Base-by-base conservation (phyloP, 2,113 vertebrate species). In the Hemiscyllium ocellatum region DNA sequence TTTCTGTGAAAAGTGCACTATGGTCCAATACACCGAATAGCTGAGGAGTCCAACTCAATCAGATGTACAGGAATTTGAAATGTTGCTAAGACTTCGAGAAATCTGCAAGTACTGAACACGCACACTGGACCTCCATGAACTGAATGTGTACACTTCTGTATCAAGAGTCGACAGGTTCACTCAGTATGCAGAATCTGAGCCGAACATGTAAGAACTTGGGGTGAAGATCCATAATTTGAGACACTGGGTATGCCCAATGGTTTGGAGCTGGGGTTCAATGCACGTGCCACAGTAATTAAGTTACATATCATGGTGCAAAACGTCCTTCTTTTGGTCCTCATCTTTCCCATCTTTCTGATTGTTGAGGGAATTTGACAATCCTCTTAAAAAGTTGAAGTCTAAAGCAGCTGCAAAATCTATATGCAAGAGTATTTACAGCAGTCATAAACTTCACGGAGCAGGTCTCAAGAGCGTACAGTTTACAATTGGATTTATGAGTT, bases 61-160 rank as follows among this genome's bases (percentile, higher is more conserved):
- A 86, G 47, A 50, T 86, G 83, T 50, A 86, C 86, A 87, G 47
- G 85, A 87, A 87, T 87, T 87, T 87, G 85, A 87, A 87, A 87
- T 50, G 85, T 87, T 56, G 86, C 50, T 52, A 52, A 56, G 86
- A 89, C 86, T 89, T 89, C 22, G 47, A 89, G 86, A 56, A 87
- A 56, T 89, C 86, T 89, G 24, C 86, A 89, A 24, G 47, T 89
- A 89, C 24, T 89, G 86, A 76, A 89, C 86, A 56, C 24, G 47
- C 86, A 52, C 86, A 52, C 86, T 89, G 50, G 50, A 89, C 50
- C 86, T 56, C 86, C 50, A 56, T 52, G 50, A 89, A 89, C 50
- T 56, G 86, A 52, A 89, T 89, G 86, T 56, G 86, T 89, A 89
- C 50, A 89, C 22, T 89, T 89, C 50, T 89, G 86, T 89, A 50